phyloP scores from a whole-genome alignment of 2,797 vertebrate genomes.

The Phalanger gymnotis region DNA sequence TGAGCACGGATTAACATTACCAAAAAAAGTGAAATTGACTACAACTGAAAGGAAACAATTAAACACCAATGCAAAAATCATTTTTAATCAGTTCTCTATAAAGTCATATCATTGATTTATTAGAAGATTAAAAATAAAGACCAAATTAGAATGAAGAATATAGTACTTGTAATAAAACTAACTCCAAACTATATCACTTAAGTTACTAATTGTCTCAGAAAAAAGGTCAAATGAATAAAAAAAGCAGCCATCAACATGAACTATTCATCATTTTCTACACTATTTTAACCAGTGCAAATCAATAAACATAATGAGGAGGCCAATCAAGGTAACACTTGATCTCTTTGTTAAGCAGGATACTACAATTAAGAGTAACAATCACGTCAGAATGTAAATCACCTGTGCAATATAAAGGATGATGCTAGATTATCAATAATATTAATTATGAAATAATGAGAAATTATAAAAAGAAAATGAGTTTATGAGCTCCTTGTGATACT shows the following conservation, averaged over 20 bases:
- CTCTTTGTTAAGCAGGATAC: neutral
- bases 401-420: neutral
- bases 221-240: neutral
- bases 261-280: neutral
- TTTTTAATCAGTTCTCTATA: neutral
- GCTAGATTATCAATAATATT: neutral
- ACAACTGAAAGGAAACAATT: neutral
- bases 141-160: neutral
- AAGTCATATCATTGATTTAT: neutral
- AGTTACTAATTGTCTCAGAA: neutral
- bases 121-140: neutral
- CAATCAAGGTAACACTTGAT: neutral
- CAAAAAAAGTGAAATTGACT: neutral
- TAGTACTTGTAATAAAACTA: neutral
- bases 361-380: neutral
- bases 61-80: neutral
- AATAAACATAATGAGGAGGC: neutral
- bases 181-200: neutral
- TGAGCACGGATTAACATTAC: neutral
- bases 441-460: neutral
- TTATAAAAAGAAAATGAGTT: neutral
- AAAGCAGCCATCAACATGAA: neutral
- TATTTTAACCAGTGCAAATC: neutral
- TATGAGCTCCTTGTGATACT: neutral
- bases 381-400: neutral